Percentiles rank a stretch among this genome's conserved stretches.
Conservation (phyloP, 2,888 invertebrate species). For the Suillia variegata region DNA sequence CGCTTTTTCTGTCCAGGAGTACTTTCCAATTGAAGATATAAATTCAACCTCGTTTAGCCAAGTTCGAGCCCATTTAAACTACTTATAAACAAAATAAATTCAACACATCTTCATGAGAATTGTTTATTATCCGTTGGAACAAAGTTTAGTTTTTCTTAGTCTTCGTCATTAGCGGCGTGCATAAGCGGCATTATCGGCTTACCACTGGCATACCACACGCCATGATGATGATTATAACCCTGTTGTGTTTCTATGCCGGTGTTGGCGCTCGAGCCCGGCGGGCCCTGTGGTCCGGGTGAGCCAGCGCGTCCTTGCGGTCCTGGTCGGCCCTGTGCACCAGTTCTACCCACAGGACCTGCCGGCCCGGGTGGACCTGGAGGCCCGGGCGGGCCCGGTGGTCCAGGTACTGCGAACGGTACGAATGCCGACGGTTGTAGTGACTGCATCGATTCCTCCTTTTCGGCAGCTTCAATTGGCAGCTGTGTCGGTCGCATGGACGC, state of each 20-base stretch:
- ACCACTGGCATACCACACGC: conserved; percentile 35
- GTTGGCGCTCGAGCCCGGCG: conserved; percentile 22
- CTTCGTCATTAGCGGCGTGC: conserved; percentile 16
- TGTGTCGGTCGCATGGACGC: conserved; percentile 23
- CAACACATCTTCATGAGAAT: too few relatives aligned
- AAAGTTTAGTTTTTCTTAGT: conserved; percentile 4
- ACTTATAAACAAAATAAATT: too few relatives aligned
- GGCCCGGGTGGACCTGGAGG: conserved; percentile 31
- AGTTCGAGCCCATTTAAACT: too few relatives aligned
- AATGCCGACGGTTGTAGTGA: conserved; percentile 20
- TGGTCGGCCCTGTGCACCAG: conserved; percentile 15
- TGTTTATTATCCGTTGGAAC: too few relatives aligned
- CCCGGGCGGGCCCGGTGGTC: conserved; percentile 42
- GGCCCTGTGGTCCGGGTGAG: conserved; percentile 30
- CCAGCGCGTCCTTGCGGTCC: conserved; percentile 29
- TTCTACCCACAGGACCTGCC: conserved; percentile 25
- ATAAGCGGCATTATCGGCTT: conserved; percentile 22
- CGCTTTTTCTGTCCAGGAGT: too few relatives aligned
- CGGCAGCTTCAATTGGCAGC: conserved; percentile 11
- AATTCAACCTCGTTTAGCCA: too few relatives aligned
- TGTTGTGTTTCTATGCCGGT: conserved; percentile 5
- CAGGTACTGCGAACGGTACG: conserved; percentile 36
- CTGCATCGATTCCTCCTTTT: conserved; percentile 35
- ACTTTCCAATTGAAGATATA: too few relatives aligned
- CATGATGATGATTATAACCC: conserved; percentile 26